These are phyloP conservation scores for Abramis brama DNA, from an alignment of 2,113 vertebrate species.

Conservation along the genomic window DNA sequence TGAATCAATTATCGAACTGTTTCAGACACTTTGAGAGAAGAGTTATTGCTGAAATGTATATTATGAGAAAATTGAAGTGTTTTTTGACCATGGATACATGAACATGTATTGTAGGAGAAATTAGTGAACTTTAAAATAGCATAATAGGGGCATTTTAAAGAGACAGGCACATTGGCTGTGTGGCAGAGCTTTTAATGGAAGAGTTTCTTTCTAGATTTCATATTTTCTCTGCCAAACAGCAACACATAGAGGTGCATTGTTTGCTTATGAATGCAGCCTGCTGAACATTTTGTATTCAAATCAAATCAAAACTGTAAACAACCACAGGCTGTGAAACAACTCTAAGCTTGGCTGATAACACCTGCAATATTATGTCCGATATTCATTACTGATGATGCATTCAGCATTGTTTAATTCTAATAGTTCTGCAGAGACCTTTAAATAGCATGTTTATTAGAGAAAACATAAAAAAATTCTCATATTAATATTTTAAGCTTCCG, in stretches of 20 bases:
- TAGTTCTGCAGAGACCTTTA: neutral
- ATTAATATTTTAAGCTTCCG: neutral
- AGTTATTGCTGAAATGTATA: too few species aligned
- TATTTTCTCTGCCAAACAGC: neutral
- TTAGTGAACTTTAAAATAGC: too few species aligned
- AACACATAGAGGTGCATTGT: neutral
- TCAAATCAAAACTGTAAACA: conserved; percentile 38
- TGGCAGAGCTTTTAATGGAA: neutral
- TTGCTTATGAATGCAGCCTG: conserved; percentile 40
- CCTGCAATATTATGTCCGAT: conserved; percentile 13
- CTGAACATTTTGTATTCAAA: conserved; percentile 53
- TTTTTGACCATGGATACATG: too few species aligned
- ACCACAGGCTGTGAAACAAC: conserved; percentile 17
- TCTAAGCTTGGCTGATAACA: neutral
- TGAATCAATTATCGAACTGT: too few species aligned
- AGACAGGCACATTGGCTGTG: neutral
- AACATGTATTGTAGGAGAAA: too few species aligned
- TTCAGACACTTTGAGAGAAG: too few species aligned
- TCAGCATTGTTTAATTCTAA: conserved; percentile 9
- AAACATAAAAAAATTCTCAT: neutral
- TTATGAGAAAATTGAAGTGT: too few species aligned
- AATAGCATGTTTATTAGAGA: neutral
- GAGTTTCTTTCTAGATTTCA: neutral
- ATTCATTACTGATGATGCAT: conserved; percentile 16
- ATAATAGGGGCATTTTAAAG: neutral